These are phyloP conservation scores for Elysia crispata DNA, from an alignment of 2,888 invertebrate species.

Conservation along the genomic window DNA sequence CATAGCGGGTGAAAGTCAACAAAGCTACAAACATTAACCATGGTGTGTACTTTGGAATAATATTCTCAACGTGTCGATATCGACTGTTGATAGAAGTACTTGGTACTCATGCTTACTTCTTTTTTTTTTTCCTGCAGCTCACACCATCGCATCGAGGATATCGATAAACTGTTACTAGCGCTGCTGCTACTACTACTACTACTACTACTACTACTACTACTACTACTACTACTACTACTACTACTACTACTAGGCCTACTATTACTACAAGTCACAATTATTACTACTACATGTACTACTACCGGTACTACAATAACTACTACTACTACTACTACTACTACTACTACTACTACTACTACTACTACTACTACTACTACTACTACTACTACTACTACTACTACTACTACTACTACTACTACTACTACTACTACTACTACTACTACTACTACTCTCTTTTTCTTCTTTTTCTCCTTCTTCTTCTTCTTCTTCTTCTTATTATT, in stretches of 20 bases:
- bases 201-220: no score
- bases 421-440: constrained; percentile 35
- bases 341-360: constrained; percentile 22
- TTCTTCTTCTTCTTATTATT: background rate
- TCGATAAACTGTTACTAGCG: no score
- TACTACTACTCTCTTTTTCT: background rate
- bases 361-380: constrained; percentile 30
- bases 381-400: constrained; percentile 26
- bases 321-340: constrained; percentile 27
- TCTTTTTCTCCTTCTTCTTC: background rate
- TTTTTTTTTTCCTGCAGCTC: no score
- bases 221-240: constrained; percentile 32
- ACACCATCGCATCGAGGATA: no score
- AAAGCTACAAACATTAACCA: no score
- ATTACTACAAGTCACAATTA: background rate
- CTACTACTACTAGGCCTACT: constrained; percentile 13
- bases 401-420: constrained; percentile 30
- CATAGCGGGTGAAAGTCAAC: no score
- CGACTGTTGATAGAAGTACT: no score
- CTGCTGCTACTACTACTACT: no score
- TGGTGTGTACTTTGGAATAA: no score
- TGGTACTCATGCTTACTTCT: no score
- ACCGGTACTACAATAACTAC: no score
- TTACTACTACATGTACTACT: background rate
- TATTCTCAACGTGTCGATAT: no score